phyloP scores from a whole-genome alignment of 2,113 vertebrate species.

The Saccopteryx bilineata region DNA sequence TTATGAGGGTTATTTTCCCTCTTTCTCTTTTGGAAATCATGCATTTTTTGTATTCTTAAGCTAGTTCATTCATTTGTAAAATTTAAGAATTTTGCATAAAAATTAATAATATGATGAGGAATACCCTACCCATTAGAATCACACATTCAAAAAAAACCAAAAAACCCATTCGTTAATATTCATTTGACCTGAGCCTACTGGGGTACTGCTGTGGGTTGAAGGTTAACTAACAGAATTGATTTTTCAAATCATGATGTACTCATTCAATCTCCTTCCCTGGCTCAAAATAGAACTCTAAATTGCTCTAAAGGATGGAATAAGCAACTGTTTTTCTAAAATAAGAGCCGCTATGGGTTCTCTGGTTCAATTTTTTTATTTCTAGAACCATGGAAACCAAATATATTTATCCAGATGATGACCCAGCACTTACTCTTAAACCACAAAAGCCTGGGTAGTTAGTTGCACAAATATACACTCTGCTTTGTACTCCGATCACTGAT shows the following conservation, averaged over 20 bases:
- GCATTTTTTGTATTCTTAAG: neutral
- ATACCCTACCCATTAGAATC: slow-evolving; percentile 32
- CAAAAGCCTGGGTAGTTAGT: neutral
- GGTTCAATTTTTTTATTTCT: neutral
- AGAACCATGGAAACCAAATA: neutral
- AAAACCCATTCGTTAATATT: slow-evolving; percentile 33
- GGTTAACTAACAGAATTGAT: slow-evolving; percentile 71
- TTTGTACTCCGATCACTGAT: neutral
- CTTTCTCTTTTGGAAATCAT: neutral
- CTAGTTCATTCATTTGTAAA: slow-evolving; percentile 12
- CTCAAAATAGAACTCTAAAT: neutral
- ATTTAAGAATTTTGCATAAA: neutral
- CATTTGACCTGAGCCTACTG: slow-evolving; percentile 46
- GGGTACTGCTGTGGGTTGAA: neutral
- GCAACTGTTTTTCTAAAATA: slow-evolving; percentile 19
- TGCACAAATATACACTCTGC: neutral
- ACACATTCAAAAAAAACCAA: slow-evolving; percentile 53
- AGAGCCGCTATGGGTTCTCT: neutral
- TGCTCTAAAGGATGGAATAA: neutral
- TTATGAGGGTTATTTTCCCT: neutral
- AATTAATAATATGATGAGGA: neutral
- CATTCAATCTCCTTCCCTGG: slow-evolving; percentile 14
- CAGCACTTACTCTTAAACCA: neutral
- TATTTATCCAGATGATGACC: neutral
- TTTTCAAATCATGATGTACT: slow-evolving; percentile 59